Percentiles rank a stretch among this genome's conserved stretches.
These are phyloP conservation scores for Tetragnatha versicolor DNA, from an alignment of 1,140 invertebrate genomes.

Conservation along the genomic window DNA sequence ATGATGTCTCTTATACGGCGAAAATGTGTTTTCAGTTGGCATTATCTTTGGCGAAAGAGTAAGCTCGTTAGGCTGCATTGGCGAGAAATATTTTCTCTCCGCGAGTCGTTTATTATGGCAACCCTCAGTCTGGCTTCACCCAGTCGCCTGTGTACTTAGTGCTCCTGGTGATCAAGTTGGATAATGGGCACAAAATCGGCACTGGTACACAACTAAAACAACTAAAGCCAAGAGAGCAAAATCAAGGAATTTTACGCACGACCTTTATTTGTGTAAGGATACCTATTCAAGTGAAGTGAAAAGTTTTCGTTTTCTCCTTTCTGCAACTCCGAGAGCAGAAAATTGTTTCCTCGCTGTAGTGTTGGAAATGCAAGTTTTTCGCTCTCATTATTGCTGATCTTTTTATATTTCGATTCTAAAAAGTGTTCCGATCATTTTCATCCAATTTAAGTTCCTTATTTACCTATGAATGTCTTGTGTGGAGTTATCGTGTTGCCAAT, in stretches of 20 bases:
- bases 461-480: slow-evolving; percentile 1
- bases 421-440: background rate
- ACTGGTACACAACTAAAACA: background rate
- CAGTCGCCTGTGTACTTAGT: background rate
- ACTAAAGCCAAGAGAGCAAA: too few relatives aligned
- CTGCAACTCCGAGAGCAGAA: background rate
- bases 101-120: slow-evolving; percentile 32
- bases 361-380: background rate
- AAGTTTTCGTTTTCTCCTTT: background rate
- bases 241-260: background rate
- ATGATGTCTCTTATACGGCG: background rate
- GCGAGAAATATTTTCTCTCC: slow-evolving; percentile 8
- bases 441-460: background rate
- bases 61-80: background rate
- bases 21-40: background rate
- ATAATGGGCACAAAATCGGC: background rate
- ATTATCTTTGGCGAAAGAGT: background rate
- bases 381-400: background rate
- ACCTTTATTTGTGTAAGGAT: background rate
- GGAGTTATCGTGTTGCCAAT: background rate
- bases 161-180: slow-evolving; percentile 1
- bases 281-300: background rate
- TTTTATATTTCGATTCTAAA: background rate
- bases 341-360: background rate
- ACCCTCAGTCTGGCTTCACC: slow-evolving; percentile 35